Base-by-base conservation (phyloP, 2,113 vertebrate species). In the Xyliphius kryptos region DNA sequence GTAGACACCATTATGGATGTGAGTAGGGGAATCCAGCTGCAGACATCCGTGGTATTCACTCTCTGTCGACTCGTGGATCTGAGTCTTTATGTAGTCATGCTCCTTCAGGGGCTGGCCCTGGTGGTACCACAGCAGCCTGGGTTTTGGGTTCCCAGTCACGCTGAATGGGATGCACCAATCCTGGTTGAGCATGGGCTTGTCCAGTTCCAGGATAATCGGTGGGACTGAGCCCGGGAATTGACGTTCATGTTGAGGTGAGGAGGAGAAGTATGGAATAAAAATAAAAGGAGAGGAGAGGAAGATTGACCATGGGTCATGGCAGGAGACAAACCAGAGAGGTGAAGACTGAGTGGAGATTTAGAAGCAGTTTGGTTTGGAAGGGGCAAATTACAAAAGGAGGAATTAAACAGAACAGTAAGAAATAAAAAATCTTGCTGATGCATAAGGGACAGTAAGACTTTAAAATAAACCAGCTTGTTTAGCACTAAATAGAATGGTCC, bases 81-180 rank as follows among this genome's bases (percentile, higher is more conserved):
- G 85, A 67, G 93, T 97, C 72, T 81, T 89, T 81, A 97, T 93
- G 82, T 89, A 95, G 74, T 89, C 85, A 57, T 91, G 91, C 68
- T 98, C 94, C 58, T 89, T 80, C 61, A 98, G 77, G 10, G 83
- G 77, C 64, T 67, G 58, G 66, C 91, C 88, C 5, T 91, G 77
- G 56, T 95, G 89, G 81, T 92, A 92, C 96, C 96, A 98, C 80
- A 89, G 87, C 74, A 98, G 74, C 41, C 85, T 76, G 2, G 95
- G 94, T 67, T 90, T 89, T 57, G 96, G 96, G 75, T 98, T 98
- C 51, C 95, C 95, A 1, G 83, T 92, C 82, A 98, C 91, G 74
- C 88, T 95, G 88, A 98, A 98, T 49, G 93, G 92, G 77, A 98
- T 98, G 83, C 96, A 98, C 96, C 96, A 98, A 82, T 95, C 90